Base-by-base conservation (phyloP, 1,140 invertebrate genomes). In the Arctopsyche grandis region DNA sequence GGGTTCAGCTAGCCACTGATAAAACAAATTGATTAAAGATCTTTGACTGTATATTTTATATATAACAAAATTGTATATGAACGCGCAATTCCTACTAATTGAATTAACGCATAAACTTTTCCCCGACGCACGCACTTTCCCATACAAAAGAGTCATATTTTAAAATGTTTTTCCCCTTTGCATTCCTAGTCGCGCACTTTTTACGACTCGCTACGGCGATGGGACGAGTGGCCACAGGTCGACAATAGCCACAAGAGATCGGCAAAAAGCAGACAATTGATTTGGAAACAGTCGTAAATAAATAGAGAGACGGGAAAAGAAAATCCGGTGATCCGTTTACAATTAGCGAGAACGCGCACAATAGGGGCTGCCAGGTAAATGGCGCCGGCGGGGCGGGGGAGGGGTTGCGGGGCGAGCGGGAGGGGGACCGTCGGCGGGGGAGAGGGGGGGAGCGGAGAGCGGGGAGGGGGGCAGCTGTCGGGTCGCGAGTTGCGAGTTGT, bases 301-400 rank as follows among this genome's bases (percentile, higher is more conserved):
- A 9, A 63, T 7, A 46, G 69, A 24, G 46, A n/a, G 26, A 56
- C 19, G 46, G 71, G 21, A 16, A 26, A 44, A 38, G n/a, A 19
- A 76, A 21, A 76, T 24, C 12, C 21, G 74, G 74, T 52, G 56
- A 63, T 66, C 24, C 24, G 22, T 24, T 66, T 66, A 66, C 63
- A 76, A 76, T 76, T 63, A 66, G 58, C 16, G 74, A 58, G 52
- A 9, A 10, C 12, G 24, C 14, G 19, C 48, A 76, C 21, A 66
- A 24, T 24, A 29, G 63, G 63, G 24, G 63, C 24, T 16, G 63
- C 9, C 63, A 66, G 63, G 63, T 66, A 66, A 26, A 22, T 66
- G 74, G 74, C 74, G 74, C 74, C 74, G 10, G 12, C 74, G 46
- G 22, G 70, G 48, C 70, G 26, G 66, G 66, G 10, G 22, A n/a